Percentiles rank a stretch among this genome's conserved stretches.
Evolutionary conservation across 2,797 vertebrate species (phyloP).

Genomic region (Selene dorsalis): DNA sequence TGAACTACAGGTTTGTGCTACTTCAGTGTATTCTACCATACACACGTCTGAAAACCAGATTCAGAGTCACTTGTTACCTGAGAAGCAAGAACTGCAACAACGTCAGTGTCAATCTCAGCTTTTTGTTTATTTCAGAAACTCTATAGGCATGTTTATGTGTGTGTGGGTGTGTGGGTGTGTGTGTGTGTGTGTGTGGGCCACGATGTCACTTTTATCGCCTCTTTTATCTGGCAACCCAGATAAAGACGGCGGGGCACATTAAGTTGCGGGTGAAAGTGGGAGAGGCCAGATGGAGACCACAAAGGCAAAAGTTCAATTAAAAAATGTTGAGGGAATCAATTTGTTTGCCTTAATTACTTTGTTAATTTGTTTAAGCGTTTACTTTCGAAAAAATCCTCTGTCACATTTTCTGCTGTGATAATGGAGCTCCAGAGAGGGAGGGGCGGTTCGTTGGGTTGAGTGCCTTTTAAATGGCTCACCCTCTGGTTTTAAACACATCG

Average conservation of each 20-base stretch:
- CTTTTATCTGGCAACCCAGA: slow-evolving; percentile 38
- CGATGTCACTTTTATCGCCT: slow-evolving; percentile 37
- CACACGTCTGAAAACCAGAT: slow-evolving; percentile 46
- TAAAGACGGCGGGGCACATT: slow-evolving; percentile 35
- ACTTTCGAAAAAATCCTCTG: slow-evolving; percentile 68
- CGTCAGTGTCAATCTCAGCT: no score
- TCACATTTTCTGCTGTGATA: slow-evolving; percentile 74
- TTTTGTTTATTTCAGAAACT: no score
- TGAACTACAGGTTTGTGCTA: slow-evolving; percentile 43
- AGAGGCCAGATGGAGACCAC: slow-evolving; percentile 65
- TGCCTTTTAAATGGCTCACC: slow-evolving; percentile 78
- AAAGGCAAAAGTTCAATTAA: slow-evolving; percentile 72
- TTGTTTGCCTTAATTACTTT: slow-evolving; percentile 82
- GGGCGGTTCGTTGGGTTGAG: slow-evolving; percentile 61
- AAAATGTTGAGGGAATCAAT: slow-evolving; percentile 74
- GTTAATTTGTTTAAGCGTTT: slow-evolving; percentile 79
- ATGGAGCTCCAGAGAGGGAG: slow-evolving; percentile 59
- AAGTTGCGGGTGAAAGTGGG: slow-evolving; percentile 30
- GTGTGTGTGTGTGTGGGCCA: slow-evolving; percentile 19
- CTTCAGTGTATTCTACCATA: slow-evolving; percentile 17
- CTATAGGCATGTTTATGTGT: no score
- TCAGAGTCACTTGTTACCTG: no score
- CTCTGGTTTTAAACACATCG: slow-evolving; percentile 74
- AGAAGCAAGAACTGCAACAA: slow-evolving; percentile 46
- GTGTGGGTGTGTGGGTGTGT: no score